These are phyloP conservation scores for Scaptomyza montana DNA, from an alignment of 1,140 invertebrate genomes.

Conservation along the genomic window DNA sequence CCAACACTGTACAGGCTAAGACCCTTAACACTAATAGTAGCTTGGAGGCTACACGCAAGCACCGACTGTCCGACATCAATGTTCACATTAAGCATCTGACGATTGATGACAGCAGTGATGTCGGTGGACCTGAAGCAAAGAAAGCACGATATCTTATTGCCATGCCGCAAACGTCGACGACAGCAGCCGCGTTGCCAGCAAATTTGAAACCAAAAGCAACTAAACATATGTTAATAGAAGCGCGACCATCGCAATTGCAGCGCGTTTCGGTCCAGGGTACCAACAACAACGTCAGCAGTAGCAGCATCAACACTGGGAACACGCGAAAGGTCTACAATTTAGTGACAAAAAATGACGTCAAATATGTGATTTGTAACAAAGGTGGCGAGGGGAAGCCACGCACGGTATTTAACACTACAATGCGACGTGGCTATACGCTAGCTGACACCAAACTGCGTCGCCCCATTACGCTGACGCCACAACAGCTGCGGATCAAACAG, in stretches of 20 bases:
- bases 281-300: conserved; percentile 8
- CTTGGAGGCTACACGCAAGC: conserved; percentile 52
- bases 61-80: conserved; percentile 71
- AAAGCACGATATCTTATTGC: conserved; percentile 65
- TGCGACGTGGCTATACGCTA: conserved; percentile 64
- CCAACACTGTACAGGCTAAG: conserved; percentile 25
- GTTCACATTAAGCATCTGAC: conserved; percentile 58
- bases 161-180: conserved; percentile 35
- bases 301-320: background rate
- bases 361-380: conserved; percentile 66
- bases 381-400: conserved; percentile 27
- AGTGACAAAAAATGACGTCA: conserved; percentile 52
- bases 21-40: conserved; percentile 9
- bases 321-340: conserved; percentile 61
- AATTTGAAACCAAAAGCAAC: conserved; percentile 11
- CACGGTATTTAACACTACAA: conserved; percentile 47
- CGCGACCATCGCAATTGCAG: conserved; percentile 10
- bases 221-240: conserved; percentile 4
- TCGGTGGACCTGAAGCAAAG: conserved; percentile 61
- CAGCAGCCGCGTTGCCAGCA: conserved; percentile 8
- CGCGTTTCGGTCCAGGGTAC: conserved; percentile 33
- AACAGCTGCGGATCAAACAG: conserved; percentile 41
- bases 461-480: conserved; percentile 27
- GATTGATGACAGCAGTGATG: conserved; percentile 34
- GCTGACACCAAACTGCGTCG: conserved; percentile 50